Evolutionary conservation across 2,113 vertebrate species (phyloP).

Genomic region (Macrotis lagotis): DNA sequence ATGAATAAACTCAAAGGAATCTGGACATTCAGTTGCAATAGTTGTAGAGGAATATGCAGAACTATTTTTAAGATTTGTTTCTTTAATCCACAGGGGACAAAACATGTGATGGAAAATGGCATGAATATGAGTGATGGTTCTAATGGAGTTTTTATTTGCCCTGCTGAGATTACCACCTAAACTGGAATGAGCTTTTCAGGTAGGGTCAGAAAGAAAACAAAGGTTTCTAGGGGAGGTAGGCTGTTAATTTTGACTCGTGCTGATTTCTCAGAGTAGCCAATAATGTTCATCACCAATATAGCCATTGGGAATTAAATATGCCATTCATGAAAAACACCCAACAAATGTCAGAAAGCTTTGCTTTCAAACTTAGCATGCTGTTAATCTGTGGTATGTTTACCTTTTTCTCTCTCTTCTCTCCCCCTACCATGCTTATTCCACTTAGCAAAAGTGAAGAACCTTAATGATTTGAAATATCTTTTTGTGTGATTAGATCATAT

Average conservation of each 20-base stretch:
- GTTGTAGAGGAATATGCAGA: slow-evolving; percentile 9
- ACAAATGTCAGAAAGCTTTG: slow-evolving; percentile 25
- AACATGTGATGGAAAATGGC: slow-evolving; percentile 49
- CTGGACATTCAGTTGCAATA: slow-evolving; percentile 11
- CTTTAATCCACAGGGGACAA: slow-evolving; percentile 43
- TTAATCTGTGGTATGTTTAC: no score
- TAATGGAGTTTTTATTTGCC: slow-evolving; percentile 45
- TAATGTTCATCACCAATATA: slow-evolving; percentile 52
- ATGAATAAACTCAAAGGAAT: slow-evolving; percentile 4
- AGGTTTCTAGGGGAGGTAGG: slow-evolving; percentile 21
- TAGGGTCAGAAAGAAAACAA: slow-evolving; percentile 41
- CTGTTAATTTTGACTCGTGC: slow-evolving; percentile 17
- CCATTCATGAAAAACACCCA: slow-evolving; percentile 33
- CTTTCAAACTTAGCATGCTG: slow-evolving; percentile 23
- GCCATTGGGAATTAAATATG: slow-evolving; percentile 54
- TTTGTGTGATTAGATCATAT: slow-evolving; percentile 27
- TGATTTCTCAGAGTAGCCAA: slow-evolving; percentile 58
- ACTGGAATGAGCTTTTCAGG: slow-evolving; percentile 49
- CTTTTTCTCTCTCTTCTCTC: neutral
- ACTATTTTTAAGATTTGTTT: slow-evolving; percentile 64
- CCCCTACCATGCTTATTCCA: neutral
- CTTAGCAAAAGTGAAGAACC: neutral
- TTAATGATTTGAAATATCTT: neutral
- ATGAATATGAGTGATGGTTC: slow-evolving; percentile 7
- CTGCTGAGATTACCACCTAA: slow-evolving; percentile 12